phyloP scores from a whole-genome alignment of 2,797 vertebrate species.

The Chrosomus eos region DNA sequence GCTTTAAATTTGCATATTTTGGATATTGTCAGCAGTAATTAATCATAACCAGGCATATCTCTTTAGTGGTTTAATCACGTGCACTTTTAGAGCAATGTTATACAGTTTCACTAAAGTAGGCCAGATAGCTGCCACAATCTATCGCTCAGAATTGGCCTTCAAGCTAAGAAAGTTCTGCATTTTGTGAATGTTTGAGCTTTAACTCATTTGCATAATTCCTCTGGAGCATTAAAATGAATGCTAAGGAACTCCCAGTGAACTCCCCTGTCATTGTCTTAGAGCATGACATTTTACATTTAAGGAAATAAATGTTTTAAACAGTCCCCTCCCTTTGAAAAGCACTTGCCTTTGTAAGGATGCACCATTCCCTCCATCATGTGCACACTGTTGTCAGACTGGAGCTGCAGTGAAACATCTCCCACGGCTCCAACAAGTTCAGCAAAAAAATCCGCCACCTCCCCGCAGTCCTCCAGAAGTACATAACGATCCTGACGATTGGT shows the following conservation, averaged over 20 bases:
- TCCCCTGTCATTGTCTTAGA: not conserved
- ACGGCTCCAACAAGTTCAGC: constrained; percentile 88
- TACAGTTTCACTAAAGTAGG: not conserved
- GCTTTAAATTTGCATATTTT: not conserved
- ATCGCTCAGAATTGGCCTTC: not conserved
- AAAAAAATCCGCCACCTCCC: constrained; percentile 92
- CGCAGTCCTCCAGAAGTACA: constrained; percentile 89
- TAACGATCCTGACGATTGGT: constrained; percentile 98
- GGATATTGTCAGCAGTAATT: not conserved
- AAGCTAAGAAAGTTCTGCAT: not conserved
- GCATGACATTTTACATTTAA: not conserved
- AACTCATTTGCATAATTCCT: not conserved
- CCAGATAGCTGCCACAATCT: not conserved
- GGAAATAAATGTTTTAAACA: not conserved
- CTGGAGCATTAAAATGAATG: not conserved
- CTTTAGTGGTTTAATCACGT: not conserved
- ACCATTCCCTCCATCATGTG: constrained; percentile 88
- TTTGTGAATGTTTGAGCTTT: not conserved
- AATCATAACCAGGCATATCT: not conserved
- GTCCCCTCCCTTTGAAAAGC: not conserved
- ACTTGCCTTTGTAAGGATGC: constrained; percentile 89
- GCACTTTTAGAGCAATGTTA: not conserved
- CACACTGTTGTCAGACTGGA: constrained; percentile 86
- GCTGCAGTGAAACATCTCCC: constrained; percentile 90
- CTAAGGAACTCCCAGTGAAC: not conserved